These are phyloP conservation scores for Adelges cooleyi DNA, from an alignment of 1,140 invertebrate species.

Conservation along the genomic window DNA sequence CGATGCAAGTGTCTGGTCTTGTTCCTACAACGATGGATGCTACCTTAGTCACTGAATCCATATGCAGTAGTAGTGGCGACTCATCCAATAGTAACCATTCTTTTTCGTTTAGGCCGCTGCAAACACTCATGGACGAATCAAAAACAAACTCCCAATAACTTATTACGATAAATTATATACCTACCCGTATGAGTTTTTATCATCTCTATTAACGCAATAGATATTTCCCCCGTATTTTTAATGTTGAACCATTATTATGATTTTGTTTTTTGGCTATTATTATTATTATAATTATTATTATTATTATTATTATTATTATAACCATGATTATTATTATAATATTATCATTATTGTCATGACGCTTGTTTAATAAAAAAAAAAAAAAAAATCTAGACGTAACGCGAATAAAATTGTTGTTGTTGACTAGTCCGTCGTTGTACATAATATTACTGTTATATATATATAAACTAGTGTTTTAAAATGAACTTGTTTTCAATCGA, in stretches of 20 bases:
- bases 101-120: conserved; percentile 14
- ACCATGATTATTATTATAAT: neutral
- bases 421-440: conserved; percentile 10
- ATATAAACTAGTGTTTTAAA: conserved; percentile 1
- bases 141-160: conserved; percentile 21
- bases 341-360: neutral
- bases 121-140: conserved; percentile 16
- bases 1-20: conserved; percentile 24
- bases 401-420: neutral
- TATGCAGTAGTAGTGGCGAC: conserved; percentile 15
- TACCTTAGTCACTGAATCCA: conserved; percentile 18
- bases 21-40: conserved; percentile 22
- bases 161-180: too few species aligned
- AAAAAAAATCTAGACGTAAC: neutral
- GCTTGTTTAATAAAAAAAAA: neutral
- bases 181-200: too few species aligned
- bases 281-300: neutral
- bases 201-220: too few species aligned
- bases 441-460: too few species aligned
- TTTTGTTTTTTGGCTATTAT: neutral
- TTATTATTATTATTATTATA: neutral
- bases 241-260: neutral
- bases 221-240: neutral
- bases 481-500: too few species aligned
- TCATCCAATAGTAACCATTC: conserved; percentile 22